phyloP scores from a whole-genome alignment of 2,888 invertebrate species.

The Calameuta filiformis region DNA sequence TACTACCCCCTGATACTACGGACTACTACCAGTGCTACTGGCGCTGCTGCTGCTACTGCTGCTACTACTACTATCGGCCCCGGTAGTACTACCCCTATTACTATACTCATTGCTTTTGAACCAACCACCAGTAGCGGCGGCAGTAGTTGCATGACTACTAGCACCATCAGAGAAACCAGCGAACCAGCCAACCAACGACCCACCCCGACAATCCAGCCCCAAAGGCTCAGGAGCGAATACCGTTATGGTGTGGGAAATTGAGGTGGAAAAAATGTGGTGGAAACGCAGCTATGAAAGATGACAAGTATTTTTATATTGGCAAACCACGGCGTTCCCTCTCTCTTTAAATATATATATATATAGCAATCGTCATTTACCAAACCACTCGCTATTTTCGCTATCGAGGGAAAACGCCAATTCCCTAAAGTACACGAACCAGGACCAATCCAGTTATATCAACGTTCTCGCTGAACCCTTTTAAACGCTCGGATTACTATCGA shows the following conservation, averaged over 20 bases:
- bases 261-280: slow-evolving; percentile 21
- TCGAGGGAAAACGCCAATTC: background rate
- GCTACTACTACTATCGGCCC: background rate
- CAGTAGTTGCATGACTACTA: background rate
- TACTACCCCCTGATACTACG: background rate
- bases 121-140: background rate
- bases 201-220: slow-evolving; percentile 24
- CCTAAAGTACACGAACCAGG: background rate
- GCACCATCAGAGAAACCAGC: slow-evolving; percentile 11
- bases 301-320: slow-evolving; percentile 3
- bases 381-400: background rate
- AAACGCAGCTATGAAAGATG: slow-evolving; percentile 16
- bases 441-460: background rate
- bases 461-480: background rate
- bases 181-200: slow-evolving; percentile 20
- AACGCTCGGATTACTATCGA: background rate
- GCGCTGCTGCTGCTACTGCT: no score
- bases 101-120: background rate
- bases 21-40: background rate
- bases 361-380: background rate
- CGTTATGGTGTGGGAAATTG: slow-evolving; percentile 23
- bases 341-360: background rate
- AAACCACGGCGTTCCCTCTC: background rate
- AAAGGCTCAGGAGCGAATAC: slow-evolving; percentile 10
- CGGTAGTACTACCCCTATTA: background rate